phyloP scores from a whole-genome alignment of 1,140 invertebrate genomes.

The Apocrypta bakeri region DNA sequence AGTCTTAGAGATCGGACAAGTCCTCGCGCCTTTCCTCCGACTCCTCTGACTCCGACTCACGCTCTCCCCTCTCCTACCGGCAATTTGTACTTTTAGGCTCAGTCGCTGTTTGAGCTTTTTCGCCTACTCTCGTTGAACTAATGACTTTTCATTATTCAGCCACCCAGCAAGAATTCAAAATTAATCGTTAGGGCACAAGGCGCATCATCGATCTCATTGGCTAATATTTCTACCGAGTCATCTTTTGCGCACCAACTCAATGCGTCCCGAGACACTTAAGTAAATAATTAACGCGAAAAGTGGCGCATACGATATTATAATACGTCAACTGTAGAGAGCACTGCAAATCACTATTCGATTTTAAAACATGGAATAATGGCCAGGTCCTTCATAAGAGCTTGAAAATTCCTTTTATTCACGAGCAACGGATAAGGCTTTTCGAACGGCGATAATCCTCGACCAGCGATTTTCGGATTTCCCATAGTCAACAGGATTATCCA shows the following conservation, averaged over 20 bases:
- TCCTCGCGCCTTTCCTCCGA: no score
- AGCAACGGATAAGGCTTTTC: neutral
- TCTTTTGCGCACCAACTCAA: no score
- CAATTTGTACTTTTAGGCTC: no score
- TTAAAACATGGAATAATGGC: neutral
- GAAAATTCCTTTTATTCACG: neutral
- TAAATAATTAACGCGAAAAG: neutral
- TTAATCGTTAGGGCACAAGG: no score
- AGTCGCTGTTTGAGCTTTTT: no score
- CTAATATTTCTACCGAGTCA: neutral
- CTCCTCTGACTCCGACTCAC: no score
- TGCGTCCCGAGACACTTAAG: neutral
- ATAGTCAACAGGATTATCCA: slow-evolving; percentile 42
- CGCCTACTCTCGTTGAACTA: no score
- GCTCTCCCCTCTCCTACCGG: no score
- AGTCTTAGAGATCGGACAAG: no score
- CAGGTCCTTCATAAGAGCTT: no score
- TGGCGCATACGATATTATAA: neutral
- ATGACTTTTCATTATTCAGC: neutral
- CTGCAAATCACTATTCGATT: neutral
- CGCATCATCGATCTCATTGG: no score
- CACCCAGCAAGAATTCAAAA: neutral
- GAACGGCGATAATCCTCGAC: slow-evolving; percentile 2
- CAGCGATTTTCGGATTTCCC: slow-evolving; percentile 45
- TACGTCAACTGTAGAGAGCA: neutral